Conservation (phyloP, 2,797 vertebrate species). For the Tokudaia muenninki region DNA sequence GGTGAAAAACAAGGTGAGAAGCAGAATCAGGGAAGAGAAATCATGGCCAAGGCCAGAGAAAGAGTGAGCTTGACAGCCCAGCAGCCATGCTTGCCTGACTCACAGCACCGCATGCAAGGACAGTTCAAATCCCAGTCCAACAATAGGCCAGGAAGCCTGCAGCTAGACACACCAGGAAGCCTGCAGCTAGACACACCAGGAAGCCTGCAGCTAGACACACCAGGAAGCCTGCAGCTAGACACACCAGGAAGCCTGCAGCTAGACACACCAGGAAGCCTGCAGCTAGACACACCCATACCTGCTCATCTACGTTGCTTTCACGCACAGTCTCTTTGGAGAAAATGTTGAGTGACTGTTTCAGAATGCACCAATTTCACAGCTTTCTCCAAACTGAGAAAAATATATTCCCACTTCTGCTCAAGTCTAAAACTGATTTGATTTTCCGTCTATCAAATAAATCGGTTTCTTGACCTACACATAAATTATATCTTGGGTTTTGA, state of each 20-base stretch:
- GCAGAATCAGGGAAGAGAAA: not conserved
- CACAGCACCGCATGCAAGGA: not conserved
- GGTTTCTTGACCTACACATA: constrained; percentile 22
- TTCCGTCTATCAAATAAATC: constrained; percentile 19
- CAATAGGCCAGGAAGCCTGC: no score
- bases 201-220: no score
- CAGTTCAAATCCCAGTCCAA: not conserved
- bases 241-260: no score
- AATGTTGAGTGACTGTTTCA: not conserved
- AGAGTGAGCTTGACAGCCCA: not conserved
- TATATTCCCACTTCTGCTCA: not conserved
- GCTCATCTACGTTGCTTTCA: not conserved
- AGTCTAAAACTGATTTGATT: constrained; percentile 20
- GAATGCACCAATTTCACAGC: not conserved
- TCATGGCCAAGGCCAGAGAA: not conserved
- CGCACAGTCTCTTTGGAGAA: not conserved
- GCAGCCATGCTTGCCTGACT: not conserved
- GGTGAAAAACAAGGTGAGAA: not conserved
- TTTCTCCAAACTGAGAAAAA: constrained; percentile 14
- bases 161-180: no score
- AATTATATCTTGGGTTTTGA: not conserved
- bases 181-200: no score
- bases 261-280: not conserved
- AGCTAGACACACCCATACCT: not conserved
- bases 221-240: no score